A percentile compares a stretch with the other conserved stretches of the same genome.
Conservation (phyloP, 1,140 invertebrate genomes). For the Drosophila carrolli region DNA sequence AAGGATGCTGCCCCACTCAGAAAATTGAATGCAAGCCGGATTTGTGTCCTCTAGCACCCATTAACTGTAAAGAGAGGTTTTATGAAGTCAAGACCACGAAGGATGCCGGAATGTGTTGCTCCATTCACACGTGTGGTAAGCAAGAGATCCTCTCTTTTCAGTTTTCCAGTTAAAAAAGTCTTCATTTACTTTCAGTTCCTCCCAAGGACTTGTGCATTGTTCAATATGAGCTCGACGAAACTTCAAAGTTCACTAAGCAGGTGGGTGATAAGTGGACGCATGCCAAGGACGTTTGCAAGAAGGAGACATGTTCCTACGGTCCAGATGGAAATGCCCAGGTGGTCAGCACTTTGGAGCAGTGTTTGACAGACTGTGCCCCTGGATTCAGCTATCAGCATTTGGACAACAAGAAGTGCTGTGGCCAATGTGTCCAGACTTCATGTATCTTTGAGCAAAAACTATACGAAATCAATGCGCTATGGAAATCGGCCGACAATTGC, state of each 20-base stretch:
- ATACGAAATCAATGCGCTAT: conserved; percentile 86
- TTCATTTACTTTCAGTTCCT: conserved; percentile 85
- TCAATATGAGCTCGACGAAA: conserved; percentile 84
- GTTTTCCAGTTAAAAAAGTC: background rate
- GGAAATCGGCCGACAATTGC: conserved; percentile 89
- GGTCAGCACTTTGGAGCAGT: conserved; percentile 85
- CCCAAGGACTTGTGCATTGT: conserved; percentile 90
- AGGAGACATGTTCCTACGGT: conserved; percentile 86
- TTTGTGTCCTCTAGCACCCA: conserved; percentile 86
- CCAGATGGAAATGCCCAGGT: conserved; percentile 85
- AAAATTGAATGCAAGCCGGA: conserved; percentile 87
- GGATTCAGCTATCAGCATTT: conserved; percentile 86
- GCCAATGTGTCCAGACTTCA: conserved; percentile 88
- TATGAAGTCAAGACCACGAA: conserved; percentile 85
- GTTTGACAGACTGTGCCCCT: conserved; percentile 86
- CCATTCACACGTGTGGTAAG: conserved; percentile 88
- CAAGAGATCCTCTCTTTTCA: background rate
- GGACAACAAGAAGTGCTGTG: conserved; percentile 87
- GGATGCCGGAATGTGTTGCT: conserved; percentile 87
- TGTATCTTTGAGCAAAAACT: conserved; percentile 88
- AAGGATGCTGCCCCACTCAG: conserved; percentile 89
- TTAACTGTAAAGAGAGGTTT: conserved; percentile 86
- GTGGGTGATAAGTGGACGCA: conserved; percentile 84
- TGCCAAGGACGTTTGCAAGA: conserved; percentile 87
- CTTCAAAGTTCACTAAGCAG: conserved; percentile 86